Conservation (phyloP, 2,797 vertebrate genomes). For the Sebastolobus altivelis region DNA sequence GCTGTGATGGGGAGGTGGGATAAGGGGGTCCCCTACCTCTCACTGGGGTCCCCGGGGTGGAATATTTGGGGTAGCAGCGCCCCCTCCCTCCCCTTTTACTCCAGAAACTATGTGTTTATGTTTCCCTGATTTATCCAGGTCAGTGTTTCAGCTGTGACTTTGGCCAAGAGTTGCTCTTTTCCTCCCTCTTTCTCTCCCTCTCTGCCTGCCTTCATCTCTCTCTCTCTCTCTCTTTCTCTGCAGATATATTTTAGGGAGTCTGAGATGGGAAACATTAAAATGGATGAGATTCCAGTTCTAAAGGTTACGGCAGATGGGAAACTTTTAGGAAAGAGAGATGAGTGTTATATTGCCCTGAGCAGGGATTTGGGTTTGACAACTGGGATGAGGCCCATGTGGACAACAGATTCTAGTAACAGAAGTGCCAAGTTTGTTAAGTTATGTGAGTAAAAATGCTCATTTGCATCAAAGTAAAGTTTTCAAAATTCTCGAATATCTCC, state of each 20-base stretch:
- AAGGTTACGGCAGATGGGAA: slow-evolving; percentile 69
- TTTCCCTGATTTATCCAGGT: slow-evolving; percentile 82
- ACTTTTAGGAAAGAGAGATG: slow-evolving; percentile 57
- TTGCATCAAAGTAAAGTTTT: slow-evolving; percentile 1
- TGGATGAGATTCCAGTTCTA: slow-evolving; percentile 68
- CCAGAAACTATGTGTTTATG: slow-evolving; percentile 78
- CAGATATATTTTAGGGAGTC: slow-evolving; percentile 71
- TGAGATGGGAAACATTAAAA: slow-evolving; percentile 74
- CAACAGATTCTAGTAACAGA: slow-evolving; percentile 16
- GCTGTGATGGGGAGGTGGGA: slow-evolving; percentile 67
- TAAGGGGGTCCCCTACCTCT: slow-evolving; percentile 65
- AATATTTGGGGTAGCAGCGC: slow-evolving; percentile 70
- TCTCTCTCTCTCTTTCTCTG: slow-evolving; percentile 29
- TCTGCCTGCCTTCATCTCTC: slow-evolving; percentile 37
- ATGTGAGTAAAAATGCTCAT: slow-evolving; percentile 2
- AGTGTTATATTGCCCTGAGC: slow-evolving; percentile 42
- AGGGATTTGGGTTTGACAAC: slow-evolving; percentile 47
- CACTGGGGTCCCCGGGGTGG: slow-evolving; percentile 60
- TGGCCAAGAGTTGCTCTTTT: slow-evolving; percentile 59
- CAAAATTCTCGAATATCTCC: not conserved
- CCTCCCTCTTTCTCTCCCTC: slow-evolving; percentile 41
- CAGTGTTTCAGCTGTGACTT: slow-evolving; percentile 76
- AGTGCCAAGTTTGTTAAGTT: slow-evolving; percentile 28
- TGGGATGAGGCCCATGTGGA: slow-evolving; percentile 45
- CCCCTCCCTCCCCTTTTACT: slow-evolving; percentile 45